These are phyloP conservation scores for Heliconius congener DNA, from an alignment of 1,140 invertebrate species.

Conservation along the genomic window DNA sequence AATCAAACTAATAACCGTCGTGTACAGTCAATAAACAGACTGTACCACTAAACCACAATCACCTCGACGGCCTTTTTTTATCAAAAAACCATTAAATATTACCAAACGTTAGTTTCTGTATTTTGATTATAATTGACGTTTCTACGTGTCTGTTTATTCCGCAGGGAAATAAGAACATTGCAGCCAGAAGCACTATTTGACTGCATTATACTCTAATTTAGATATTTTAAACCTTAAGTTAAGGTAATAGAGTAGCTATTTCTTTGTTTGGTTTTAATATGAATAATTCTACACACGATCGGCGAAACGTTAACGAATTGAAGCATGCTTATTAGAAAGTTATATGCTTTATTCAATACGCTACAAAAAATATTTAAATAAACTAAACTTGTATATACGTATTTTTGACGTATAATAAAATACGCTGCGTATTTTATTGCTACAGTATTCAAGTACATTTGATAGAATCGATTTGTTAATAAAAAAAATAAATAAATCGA, in stretches of 20 bases:
- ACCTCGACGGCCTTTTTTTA: no score
- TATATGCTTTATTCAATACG: not conserved
- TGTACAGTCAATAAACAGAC: no score
- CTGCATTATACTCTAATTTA: not conserved
- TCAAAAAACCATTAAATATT: conserved; percentile 2
- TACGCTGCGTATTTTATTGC: no score
- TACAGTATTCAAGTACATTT: no score
- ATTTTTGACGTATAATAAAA: no score
- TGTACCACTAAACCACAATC: no score
- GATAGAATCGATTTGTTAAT: no score
- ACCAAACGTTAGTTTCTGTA: not conserved
- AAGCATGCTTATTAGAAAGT: conserved; percentile 14
- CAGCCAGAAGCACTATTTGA: conserved; percentile 3
- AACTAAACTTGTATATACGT: no score
- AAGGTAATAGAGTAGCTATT: not conserved
- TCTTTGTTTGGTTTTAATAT: not conserved
- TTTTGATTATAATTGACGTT: conserved; percentile 7
- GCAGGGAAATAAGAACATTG: conserved; percentile 19
- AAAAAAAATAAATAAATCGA: no score
- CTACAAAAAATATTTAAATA: not conserved
- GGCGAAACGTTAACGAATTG: conserved; percentile 12
- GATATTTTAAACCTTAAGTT: not conserved
- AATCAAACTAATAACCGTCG: no score
- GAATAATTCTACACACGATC: conserved; percentile 14
- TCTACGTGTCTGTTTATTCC: conserved; percentile 12